Percentiles rank a stretch among this genome's conserved stretches.
Evolutionary conservation across 2,888 invertebrate genomes (phyloP).

Genomic region (Achlya flavicornis): DNA sequence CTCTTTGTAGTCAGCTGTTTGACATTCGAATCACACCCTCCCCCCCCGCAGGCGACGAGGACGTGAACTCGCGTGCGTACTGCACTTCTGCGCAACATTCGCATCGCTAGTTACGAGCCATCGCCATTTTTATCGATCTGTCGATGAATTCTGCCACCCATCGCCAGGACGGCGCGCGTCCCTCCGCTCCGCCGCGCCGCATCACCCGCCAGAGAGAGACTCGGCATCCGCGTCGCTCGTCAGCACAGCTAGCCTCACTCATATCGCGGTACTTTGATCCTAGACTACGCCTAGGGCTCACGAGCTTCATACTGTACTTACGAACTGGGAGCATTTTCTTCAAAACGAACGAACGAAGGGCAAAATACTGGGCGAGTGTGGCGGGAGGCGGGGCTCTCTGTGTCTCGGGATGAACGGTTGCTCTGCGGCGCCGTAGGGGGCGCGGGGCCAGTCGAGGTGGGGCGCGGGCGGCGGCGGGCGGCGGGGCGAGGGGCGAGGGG

Average conservation of each 20-base stretch:
- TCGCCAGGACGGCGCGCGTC: slow-evolving; percentile 25
- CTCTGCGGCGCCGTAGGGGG: slow-evolving; percentile 21
- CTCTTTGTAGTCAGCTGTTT: slow-evolving; percentile 75
- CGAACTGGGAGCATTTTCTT: background rate
- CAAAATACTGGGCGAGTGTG: background rate
- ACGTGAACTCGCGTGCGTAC: slow-evolving; percentile 45
- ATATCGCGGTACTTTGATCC: background rate
- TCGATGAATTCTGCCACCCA: slow-evolving; percentile 39
- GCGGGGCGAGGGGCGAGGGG: slow-evolving; percentile 43
- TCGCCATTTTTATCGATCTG: slow-evolving; percentile 67
- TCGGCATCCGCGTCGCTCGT: slow-evolving; percentile 14
- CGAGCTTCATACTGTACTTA: background rate
- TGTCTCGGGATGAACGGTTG: slow-evolving; percentile 4
- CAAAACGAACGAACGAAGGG: background rate
- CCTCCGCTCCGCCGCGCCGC: too few relatives aligned
- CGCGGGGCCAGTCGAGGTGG: too few relatives aligned
- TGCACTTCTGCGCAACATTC: slow-evolving; percentile 60
- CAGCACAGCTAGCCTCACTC: slow-evolving; percentile 13
- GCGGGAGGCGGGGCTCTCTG: background rate
- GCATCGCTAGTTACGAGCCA: slow-evolving; percentile 41
- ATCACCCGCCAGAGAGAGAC: slow-evolving; percentile 26
- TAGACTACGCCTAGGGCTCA: too few relatives aligned
- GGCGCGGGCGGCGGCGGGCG: slow-evolving; percentile 37
- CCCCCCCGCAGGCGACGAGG: slow-evolving; percentile 21
- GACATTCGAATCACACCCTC: slow-evolving; percentile 57